phyloP scores from a whole-genome alignment of 2,797 vertebrate genomes.

The Acanthornis magna region DNA sequence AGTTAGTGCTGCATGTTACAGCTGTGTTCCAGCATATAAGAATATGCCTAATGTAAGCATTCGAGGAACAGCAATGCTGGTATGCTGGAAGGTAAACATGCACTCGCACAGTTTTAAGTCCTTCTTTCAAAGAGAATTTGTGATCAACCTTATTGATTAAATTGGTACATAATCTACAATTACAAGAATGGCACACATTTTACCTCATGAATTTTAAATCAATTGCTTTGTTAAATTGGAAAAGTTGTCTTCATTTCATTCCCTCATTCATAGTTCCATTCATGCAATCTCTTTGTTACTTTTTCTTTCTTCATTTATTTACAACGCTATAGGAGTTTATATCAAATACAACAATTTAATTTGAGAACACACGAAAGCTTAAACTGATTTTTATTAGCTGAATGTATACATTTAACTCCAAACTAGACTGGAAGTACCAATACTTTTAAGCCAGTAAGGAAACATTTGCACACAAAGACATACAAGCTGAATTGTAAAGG shows the following conservation, averaged over 20 bases:
- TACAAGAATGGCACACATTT: not conserved
- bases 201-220: not conserved
- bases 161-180: not conserved
- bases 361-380: not conserved
- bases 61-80: not conserved
- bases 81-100: not conserved
- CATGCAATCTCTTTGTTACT: not conserved
- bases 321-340: not conserved
- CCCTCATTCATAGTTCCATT: not conserved
- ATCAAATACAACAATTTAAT: not conserved
- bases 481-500: not conserved
- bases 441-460: not conserved
- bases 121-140: not conserved
- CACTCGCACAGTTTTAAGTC: not conserved
- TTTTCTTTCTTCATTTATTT: not conserved
- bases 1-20: not conserved
- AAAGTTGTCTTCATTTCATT: not conserved
- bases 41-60: not conserved
- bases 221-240: not conserved
- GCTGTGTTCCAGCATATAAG: not conserved
- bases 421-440: not conserved
- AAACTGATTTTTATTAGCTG: not conserved
- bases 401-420: not conserved
- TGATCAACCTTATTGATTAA: not conserved
- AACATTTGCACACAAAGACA: not conserved